Evolutionary conservation across 2,888 invertebrate species (phyloP), one percentile per base, ranked within the genome.

Genomic region (Drosophila mulleri): DNA sequence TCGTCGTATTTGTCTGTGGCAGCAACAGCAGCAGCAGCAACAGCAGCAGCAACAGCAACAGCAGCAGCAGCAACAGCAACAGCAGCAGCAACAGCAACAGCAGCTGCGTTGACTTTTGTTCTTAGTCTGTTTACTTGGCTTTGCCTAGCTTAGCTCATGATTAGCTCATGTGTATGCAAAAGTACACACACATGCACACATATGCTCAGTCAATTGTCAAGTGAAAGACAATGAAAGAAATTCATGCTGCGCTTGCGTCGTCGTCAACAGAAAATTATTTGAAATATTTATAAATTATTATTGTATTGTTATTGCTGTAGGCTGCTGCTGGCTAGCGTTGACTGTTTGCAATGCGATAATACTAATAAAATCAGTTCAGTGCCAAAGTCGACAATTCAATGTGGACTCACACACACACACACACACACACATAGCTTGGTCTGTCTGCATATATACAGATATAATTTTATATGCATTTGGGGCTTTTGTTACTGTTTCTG

Each of bases 341-440:
- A 29, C 11, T 76, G 68, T 76, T 68, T 70, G 65, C 60, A 18
- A 45, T 54, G 61, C 57, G 68, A 74, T 67, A 70, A 61, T 69
- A 56, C 56, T 37, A 64, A 54, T 68, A 59, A 70, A 83, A 82
- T 82, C 77, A 77, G 82, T 71, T 77, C 80, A 77, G 66, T 71
- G 84, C 68, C 82, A 82, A 82, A 83, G 82, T 82, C 72, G 68
- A 69, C 70, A 63, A 66, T 73, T 68, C 62, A 68, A 73, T 71
- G 72, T 67, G n/a, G 11, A 35, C 57, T 53, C n/a, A 47, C 42
- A 39, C 48, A 35, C 50, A 16, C 44, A 12, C 44, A 20, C 32
- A 26, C 37, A 26, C 23, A 9, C 29, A 29, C 26, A 41, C 18
- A 42, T 8, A 42, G 5, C 8, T 6, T 1, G n/a, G 0, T 29